Evolutionary conservation across 23 tunicate species (phyloP).

Genomic region (Trididemnum nubilum): DNA sequence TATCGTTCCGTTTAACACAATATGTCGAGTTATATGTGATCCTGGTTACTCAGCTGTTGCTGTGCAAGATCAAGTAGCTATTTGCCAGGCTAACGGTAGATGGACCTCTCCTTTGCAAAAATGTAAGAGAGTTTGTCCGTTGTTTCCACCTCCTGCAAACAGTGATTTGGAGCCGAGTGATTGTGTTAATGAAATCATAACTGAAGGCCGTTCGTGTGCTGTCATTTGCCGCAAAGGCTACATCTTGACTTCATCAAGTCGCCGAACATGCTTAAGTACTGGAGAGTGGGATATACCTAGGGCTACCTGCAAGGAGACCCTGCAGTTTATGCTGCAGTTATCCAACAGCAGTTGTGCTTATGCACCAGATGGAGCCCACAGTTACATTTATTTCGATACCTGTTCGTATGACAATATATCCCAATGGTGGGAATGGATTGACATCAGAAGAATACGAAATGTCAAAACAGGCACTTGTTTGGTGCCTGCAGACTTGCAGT

Average conservation of each 20-base stretch:
- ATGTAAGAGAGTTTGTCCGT: conserved; percentile 2
- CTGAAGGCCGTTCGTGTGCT: background rate
- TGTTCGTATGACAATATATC: background rate
- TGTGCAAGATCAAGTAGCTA: background rate
- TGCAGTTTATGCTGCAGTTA: conserved; percentile 3
- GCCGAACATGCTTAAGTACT: background rate
- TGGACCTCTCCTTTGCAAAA: conserved; percentile 23
- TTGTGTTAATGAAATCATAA: background rate
- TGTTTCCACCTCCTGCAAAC: background rate
- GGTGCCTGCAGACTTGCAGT: background rate
- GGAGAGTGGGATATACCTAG: conserved; percentile 8
- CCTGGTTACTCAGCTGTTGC: conserved; percentile 4
- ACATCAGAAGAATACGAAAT: conserved; percentile 5
- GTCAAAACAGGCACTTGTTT: conserved; percentile 11
- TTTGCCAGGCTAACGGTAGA: conserved; percentile 1
- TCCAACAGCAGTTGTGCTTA: conserved; percentile 1
- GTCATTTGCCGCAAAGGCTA: conserved; percentile 3
- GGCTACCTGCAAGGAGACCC: background rate
- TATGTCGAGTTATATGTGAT: background rate
- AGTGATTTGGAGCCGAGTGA: background rate
- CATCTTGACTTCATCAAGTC: background rate
- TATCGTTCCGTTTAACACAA: background rate
- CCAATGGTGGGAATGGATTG: conserved; percentile 28
- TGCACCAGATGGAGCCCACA: background rate
- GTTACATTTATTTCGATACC: background rate